Conservation (phyloP, 2,113 vertebrate species). For the Phycodurus eques region DNA sequence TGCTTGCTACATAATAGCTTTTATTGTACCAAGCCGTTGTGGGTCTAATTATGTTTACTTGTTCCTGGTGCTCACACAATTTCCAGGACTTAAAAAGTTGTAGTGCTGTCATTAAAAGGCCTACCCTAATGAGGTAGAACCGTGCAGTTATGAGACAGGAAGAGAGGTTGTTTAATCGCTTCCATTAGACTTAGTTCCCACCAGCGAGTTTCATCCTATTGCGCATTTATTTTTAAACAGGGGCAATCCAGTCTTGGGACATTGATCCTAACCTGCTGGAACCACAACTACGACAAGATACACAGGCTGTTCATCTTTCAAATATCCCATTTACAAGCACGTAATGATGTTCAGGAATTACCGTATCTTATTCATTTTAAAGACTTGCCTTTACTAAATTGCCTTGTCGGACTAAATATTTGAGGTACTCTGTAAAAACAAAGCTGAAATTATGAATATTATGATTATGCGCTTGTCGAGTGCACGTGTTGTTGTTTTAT, state of each 20-base stretch:
- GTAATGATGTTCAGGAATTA: conserved; percentile 35
- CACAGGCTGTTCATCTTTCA: conserved; percentile 45
- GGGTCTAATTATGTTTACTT: conserved; percentile 51
- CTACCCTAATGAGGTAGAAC: conserved; percentile 68
- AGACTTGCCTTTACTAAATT: too few species aligned
- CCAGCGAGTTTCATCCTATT: conserved; percentile 40
- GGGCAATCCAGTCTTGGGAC: conserved; percentile 43
- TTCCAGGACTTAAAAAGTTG: conserved; percentile 58
- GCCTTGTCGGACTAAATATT: too few species aligned
- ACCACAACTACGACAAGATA: conserved; percentile 39
- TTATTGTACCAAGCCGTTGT: conserved; percentile 26
- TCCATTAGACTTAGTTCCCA: conserved; percentile 68
- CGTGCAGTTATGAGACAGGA: conserved; percentile 61
- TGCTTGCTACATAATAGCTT: conserved; percentile 11
- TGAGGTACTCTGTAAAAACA: too few species aligned
- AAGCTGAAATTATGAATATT: too few species aligned
- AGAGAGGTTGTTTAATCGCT: conserved; percentile 67
- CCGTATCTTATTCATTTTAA: too few species aligned
- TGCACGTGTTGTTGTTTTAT: too few species aligned
- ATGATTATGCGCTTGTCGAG: too few species aligned
- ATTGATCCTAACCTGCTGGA: conserved; percentile 62
- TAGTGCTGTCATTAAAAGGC: conserved; percentile 55
- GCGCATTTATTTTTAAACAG: conserved; percentile 51
- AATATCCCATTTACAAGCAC: conserved; percentile 35
- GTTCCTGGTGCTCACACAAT: conserved; percentile 49